Evolutionary conservation across 2,888 invertebrate genomes (phyloP), one percentile per base, ranked within the genome.

Genomic region (Epinotia bilunana): DNA sequence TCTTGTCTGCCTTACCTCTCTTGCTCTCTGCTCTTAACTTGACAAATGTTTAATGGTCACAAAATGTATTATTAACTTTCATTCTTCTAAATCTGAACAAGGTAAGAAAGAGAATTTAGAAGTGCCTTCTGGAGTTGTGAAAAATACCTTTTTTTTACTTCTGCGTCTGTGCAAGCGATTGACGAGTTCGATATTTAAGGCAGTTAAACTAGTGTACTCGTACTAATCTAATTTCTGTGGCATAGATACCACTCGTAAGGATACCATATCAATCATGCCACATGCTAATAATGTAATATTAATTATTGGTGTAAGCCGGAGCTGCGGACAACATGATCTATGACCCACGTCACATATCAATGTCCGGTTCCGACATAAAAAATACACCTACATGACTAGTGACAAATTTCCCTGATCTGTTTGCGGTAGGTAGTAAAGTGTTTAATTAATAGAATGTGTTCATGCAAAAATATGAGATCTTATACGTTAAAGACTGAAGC

Each of bases 181-280:
- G 28, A 16, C 6, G 33, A 16, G 23, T 55, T 33, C 11, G 6
- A 3, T 13, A 1, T 60, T 60, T n/a, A 23, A 43, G 43, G 46
- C 20, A 60, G 60, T 23, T 28, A 33, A 71, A 53, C n/a, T 53
- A 62, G 33, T 71, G 62, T 18, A 20, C 16, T 39, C 62, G 62
- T 18, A 20, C 16, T 39, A 53, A 18, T 13, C 18, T n/a, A 11
- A 49, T 28, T 28, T 60, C 61, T 60, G 49, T 46, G 49, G 7
- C n/a, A 61, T 75, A 28, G 28, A 64, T 43, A 65, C 62, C 71
- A 75, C 55, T 61, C 62, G 75, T 72, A 75, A 72, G 75, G 75
- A 72, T 71, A 72, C 65, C 53, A 61, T 61, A 75, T 75, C 75
- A 55, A 75, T 75, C 75, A 72, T 65, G 46, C 43, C 57, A 43